phyloP scores from a whole-genome alignment of 2,797 vertebrate species.

The Cynopterus sphinx region DNA sequence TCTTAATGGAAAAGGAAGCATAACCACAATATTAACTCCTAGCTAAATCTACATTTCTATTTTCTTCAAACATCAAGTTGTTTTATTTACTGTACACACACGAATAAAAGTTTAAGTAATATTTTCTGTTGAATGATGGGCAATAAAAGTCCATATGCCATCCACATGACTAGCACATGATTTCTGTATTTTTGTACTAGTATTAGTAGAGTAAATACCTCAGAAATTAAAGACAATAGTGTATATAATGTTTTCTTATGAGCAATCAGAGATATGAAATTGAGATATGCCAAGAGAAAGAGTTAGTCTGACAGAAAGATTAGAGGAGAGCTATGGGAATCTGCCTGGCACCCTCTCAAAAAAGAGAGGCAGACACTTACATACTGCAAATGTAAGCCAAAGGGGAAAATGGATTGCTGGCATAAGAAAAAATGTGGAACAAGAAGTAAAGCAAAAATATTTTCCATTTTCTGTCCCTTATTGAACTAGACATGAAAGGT shows the following conservation, averaged over 20 bases:
- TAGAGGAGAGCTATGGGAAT: not conserved
- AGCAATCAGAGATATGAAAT: not conserved
- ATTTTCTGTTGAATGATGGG: constrained; percentile 34
- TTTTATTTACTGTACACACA: constrained; percentile 47
- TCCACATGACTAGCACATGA: constrained; percentile 38
- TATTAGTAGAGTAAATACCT: constrained; percentile 46
- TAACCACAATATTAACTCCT: not conserved
- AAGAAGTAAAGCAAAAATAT: not conserved
- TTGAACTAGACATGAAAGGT: not conserved
- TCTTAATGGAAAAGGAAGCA: not conserved
- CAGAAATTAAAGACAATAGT: constrained; percentile 24
- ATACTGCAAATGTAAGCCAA: not conserved
- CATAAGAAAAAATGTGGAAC: not conserved
- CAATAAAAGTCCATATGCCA: constrained; percentile 54
- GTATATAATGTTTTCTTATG: not conserved
- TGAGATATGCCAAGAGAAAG: not conserved
- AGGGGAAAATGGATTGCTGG: not conserved
- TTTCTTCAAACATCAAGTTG: constrained; percentile 52
- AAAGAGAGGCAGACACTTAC: not conserved
- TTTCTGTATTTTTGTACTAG: constrained; percentile 15
- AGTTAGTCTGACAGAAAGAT: not conserved
- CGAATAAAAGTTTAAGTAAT: constrained; percentile 15
- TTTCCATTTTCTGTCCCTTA: not conserved
- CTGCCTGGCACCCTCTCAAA: not conserved
- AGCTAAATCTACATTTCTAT: not conserved